Conservation (phyloP, 2,797 vertebrate genomes). For the Erethizon dorsatum region DNA sequence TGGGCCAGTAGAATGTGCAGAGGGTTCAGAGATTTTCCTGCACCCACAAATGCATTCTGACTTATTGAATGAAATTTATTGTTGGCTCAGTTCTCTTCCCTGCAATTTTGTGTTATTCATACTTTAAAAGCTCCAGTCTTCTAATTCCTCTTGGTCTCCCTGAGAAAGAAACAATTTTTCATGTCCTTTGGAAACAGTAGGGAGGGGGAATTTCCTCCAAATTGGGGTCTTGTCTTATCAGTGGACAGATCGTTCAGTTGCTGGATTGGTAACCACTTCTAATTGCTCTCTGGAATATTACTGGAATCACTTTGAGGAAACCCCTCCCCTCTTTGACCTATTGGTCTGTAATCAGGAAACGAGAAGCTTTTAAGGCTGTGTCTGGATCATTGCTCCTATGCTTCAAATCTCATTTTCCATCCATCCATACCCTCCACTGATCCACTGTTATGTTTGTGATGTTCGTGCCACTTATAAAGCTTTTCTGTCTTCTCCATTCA, state of each 20-base stretch:
- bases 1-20: not conserved
- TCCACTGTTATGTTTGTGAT: not conserved
- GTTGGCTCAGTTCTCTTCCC: not conserved
- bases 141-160: conserved; percentile 41
- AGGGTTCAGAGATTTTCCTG: not conserved
- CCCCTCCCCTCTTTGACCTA: not conserved
- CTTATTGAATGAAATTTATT: not conserved
- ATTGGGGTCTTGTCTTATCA: conserved; percentile 72
- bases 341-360: not conserved
- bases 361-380: not conserved
- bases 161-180: conserved; percentile 8
- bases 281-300: conserved; percentile 65
- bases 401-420: not conserved
- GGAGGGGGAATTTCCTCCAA: not conserved
- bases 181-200: not conserved
- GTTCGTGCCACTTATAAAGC: not conserved
- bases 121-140: conserved; percentile 54
- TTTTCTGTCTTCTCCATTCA: not conserved
- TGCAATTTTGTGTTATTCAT: not conserved
- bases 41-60: not conserved
- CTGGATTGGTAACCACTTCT: not conserved
- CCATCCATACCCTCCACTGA: not conserved
- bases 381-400: not conserved
- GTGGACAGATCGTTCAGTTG: conserved; percentile 31
- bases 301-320: not conserved